These are phyloP conservation scores for Drosophila lacteicornis DNA, from an alignment of 1,140 invertebrate genomes.

Conservation along the genomic window DNA sequence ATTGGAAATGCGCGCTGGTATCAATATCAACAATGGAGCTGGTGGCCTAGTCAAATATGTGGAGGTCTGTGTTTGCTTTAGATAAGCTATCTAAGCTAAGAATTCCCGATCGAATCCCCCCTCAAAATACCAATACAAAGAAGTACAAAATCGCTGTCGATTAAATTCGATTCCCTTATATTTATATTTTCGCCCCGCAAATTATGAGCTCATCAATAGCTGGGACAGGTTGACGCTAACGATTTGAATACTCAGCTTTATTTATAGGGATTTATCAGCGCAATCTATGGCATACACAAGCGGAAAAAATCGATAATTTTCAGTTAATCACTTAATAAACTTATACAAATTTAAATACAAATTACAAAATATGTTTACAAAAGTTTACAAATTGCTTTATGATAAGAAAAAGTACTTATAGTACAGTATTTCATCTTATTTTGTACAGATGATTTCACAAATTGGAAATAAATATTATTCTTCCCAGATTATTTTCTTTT, in stretches of 20 bases:
- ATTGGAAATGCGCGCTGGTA: constrained; percentile 32
- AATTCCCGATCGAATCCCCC: neutral
- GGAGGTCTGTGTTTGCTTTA: constrained; percentile 40
- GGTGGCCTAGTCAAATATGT: constrained; percentile 25
- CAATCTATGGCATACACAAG: constrained; percentile 24
- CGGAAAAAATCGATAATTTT: neutral
- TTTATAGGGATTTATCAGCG: constrained; percentile 34
- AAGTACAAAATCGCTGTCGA: constrained; percentile 18
- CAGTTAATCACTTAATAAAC: too few relatives aligned
- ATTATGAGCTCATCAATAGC: constrained; percentile 55
- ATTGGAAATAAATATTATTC: too few relatives aligned
- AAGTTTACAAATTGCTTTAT: neutral
- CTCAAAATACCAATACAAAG: constrained; percentile 28
- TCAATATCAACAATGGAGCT: constrained; percentile 40
- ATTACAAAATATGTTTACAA: neutral
- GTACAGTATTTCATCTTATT: too few relatives aligned
- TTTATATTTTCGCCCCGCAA: constrained; percentile 43
- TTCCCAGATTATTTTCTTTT: neutral
- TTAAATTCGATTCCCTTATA: constrained; percentile 19
- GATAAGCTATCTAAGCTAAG: constrained; percentile 57
- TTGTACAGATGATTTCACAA: too few relatives aligned
- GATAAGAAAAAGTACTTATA: neutral
- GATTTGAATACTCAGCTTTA: constrained; percentile 37
- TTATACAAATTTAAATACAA: too few relatives aligned
- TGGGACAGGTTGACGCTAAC: constrained; percentile 30